Conservation (phyloP, 2,888 invertebrate species). For the Polymixis lichenea region DNA sequence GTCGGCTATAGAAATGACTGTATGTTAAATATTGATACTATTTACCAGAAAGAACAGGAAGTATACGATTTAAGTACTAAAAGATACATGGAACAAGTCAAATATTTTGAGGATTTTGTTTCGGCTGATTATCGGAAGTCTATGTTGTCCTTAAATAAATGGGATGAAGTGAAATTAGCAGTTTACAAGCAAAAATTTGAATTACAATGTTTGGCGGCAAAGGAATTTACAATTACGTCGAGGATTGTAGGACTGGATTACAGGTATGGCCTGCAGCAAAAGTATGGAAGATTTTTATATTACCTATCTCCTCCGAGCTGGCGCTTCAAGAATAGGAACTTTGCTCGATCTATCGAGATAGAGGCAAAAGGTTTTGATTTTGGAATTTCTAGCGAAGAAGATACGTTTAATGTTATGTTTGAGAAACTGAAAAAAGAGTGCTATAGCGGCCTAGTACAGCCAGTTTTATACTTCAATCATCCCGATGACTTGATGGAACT, state of each 20-base stretch:
- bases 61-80: conserved; percentile 85
- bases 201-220: conserved; percentile 83
- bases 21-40: conserved; percentile 89
- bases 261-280: conserved; percentile 91
- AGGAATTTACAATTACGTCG: conserved; percentile 81
- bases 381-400: conserved; percentile 80
- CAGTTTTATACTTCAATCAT: conserved; percentile 90
- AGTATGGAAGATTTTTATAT: conserved; percentile 93
- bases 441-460: conserved; percentile 79
- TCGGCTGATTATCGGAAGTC: conserved; percentile 91
- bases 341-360: conserved; percentile 85
- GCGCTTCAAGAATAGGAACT: conserved; percentile 89
- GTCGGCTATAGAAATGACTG: conserved; percentile 86
- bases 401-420: conserved; percentile 83
- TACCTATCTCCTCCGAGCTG: conserved; percentile 92
- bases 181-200: conserved; percentile 85
- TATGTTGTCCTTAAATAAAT: conserved; percentile 88
- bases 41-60: conserved; percentile 88
- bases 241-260: conserved; percentile 91
- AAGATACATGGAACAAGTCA: conserved; percentile 88
- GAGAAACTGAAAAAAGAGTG: conserved; percentile 87
- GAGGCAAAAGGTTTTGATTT: conserved; percentile 86
- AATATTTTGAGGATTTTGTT: conserved; percentile 91
- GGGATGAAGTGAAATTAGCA: conserved; percentile 84
- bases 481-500: conserved; percentile 90